These are phyloP conservation scores for Equus quagga DNA, from an alignment of 2,113 vertebrate species.

Conservation along the genomic window DNA sequence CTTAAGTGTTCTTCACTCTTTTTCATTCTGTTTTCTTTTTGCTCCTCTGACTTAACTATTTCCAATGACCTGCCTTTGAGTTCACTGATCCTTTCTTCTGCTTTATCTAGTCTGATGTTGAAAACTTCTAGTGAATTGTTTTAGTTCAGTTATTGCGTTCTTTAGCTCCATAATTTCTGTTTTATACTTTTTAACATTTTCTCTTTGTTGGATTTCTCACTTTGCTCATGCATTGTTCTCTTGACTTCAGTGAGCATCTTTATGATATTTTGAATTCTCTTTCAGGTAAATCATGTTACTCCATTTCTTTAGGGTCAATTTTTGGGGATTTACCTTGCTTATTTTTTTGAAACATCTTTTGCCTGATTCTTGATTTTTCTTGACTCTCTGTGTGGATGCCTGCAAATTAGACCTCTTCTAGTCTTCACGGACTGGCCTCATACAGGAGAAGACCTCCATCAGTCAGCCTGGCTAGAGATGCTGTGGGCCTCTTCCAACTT, in stretches of 20 bases:
- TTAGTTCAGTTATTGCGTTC: background rate
- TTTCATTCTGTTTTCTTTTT: background rate
- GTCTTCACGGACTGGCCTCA: background rate
- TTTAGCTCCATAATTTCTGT: background rate
- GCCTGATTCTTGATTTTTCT: background rate
- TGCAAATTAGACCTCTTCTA: background rate
- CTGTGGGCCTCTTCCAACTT: background rate
- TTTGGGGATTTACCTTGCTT: background rate
- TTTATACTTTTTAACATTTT: background rate
- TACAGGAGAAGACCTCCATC: background rate
- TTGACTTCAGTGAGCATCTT: background rate
- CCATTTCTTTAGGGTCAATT: background rate
- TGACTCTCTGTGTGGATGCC: background rate
- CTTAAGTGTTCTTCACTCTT: background rate
- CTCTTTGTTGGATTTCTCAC: background rate
- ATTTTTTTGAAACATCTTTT: background rate
- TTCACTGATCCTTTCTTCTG: background rate
- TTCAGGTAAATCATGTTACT: background rate
- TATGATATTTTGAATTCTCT: background rate
- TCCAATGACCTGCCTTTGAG: background rate
- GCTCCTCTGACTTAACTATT: background rate
- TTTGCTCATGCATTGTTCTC: background rate
- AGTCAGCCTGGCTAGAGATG: background rate
- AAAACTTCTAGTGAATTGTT: background rate
- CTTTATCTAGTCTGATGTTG: background rate